Base-by-base conservation (phyloP, 2,888 invertebrate species). In the Lobophora halterata region DNA sequence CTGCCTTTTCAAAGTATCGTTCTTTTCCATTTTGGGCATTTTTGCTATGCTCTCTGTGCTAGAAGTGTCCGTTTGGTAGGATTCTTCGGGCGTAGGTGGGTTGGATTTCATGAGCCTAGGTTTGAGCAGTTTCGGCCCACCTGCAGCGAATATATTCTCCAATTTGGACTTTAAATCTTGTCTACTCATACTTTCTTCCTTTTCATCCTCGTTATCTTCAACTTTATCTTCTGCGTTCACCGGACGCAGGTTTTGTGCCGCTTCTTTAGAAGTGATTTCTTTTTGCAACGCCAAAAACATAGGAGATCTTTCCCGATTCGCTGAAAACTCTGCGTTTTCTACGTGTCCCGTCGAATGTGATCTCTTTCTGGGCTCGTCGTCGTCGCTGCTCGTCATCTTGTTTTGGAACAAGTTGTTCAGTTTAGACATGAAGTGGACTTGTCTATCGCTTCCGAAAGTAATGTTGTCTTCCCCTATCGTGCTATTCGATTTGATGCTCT, bases 1-100 rank as follows among this genome's bases (percentile, higher is more conserved):
- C 45, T 88, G 87, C 49, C 87, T 55, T 39, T 78, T 81, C 20
- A 88, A 55, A 1, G 88, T 88, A 49, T 88, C 86, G 35, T 85
- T 85, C 54, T 80, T 86, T 18, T 82, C 80, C 41, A 77, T 58
- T 60, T 83, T 85, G 0, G 80, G 76, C 20, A 72, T 18, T 49
- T 76, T 85, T 1, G 68, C 39, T 61, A 79, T 61, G 52, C 78
- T 83, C 25, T 85, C 85, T 5, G 57, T 59, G 45, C 79, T 81
- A 0, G 78, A 78, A 3, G 58, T 58, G 17, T 79, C 79, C 1
- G 75, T 71, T 49, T 73, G 76, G 27, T 71, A 70, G 0, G 75
- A 52, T 13, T 86, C 83, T 40, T 85, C 85, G 1, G 79, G 78
- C 1, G 81, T 75, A 0, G 77, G 76, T 12, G 81, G 74, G 42